phyloP scores from a whole-genome alignment of 2,113 vertebrate genomes.

The Pongo pygmaeus region DNA sequence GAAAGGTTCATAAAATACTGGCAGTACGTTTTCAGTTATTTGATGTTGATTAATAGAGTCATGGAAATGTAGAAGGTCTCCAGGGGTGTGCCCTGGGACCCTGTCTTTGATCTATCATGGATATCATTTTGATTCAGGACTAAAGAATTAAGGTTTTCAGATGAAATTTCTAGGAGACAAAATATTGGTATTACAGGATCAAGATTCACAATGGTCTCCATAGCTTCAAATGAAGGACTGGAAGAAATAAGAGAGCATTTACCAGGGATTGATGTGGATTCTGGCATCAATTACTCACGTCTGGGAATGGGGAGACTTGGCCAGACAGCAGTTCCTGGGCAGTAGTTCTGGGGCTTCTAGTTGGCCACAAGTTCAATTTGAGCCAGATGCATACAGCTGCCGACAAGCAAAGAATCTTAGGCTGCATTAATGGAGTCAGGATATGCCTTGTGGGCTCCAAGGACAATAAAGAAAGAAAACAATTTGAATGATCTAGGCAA shows the following conservation, averaged over 20 bases:
- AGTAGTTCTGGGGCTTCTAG: background rate
- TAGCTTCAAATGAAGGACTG: background rate
- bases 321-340: constrained; percentile 51
- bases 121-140: background rate
- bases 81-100: rapidly evolving
- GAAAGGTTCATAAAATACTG: background rate
- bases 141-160: background rate
- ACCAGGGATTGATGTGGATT: constrained; percentile 7
- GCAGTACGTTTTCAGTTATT: background rate
- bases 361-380: constrained; percentile 45
- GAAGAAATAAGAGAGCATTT: background rate
- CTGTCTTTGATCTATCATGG: background rate
- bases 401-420: background rate
- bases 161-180: constrained; percentile 1
- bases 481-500: background rate
- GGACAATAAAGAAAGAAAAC: background rate
- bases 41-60: background rate
- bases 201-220: background rate
- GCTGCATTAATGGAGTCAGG: background rate
- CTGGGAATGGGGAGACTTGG: constrained; percentile 28
- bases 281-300: constrained; percentile 33
- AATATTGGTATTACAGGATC: background rate
- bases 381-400: constrained; percentile 42
- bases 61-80: background rate
- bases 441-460: background rate